Conservation (phyloP, 2,888 invertebrate genomes). For the Drosophila kuntzei region DNA sequence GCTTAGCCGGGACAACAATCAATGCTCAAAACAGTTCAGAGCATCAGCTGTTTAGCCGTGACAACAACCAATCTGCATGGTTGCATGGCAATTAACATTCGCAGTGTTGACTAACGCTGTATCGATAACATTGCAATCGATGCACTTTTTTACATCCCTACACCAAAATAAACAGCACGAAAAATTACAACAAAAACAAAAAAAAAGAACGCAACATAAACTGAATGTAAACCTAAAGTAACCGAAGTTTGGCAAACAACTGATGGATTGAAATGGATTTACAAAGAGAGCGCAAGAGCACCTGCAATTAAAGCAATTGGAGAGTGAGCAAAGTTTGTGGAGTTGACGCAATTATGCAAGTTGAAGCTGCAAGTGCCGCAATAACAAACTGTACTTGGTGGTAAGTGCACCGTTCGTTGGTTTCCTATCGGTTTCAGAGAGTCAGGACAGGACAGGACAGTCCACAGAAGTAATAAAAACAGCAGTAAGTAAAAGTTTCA, state of each 20-base stretch:
- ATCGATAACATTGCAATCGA: conserved; percentile 47
- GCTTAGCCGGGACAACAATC: conserved; percentile 40
- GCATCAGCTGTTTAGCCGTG: conserved; percentile 21
- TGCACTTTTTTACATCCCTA: conserved; percentile 58
- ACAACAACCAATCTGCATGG: conserved; percentile 34
- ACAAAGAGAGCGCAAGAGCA: conserved; percentile 2
- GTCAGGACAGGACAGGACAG: not conserved
- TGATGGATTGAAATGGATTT: conserved; percentile 28
- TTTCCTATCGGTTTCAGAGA: conserved; percentile 18
- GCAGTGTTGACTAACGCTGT: not conserved
- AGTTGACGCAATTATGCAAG: conserved; percentile 76
- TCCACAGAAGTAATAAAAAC: not conserved
- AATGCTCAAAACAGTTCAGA: not conserved
- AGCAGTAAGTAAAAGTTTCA: not conserved
- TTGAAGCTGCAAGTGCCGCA: conserved; percentile 67
- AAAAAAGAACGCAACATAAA: conserved; percentile 62
- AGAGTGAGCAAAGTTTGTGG: not conserved
- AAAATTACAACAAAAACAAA: conserved; percentile 66
- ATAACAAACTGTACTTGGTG: conserved; percentile 71
- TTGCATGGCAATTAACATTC: conserved; percentile 4
- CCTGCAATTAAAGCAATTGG: not conserved
- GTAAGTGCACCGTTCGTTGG: conserved; percentile 6
- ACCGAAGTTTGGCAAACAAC: conserved; percentile 1
- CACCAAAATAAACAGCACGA: conserved; percentile 70
- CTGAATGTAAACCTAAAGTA: conserved; percentile 32